A percentile compares a stretch with the other conserved stretches of the same genome.
Evolutionary conservation across 2,113 vertebrate genomes (phyloP).

Genomic region (Synodontis membranacea): DNA sequence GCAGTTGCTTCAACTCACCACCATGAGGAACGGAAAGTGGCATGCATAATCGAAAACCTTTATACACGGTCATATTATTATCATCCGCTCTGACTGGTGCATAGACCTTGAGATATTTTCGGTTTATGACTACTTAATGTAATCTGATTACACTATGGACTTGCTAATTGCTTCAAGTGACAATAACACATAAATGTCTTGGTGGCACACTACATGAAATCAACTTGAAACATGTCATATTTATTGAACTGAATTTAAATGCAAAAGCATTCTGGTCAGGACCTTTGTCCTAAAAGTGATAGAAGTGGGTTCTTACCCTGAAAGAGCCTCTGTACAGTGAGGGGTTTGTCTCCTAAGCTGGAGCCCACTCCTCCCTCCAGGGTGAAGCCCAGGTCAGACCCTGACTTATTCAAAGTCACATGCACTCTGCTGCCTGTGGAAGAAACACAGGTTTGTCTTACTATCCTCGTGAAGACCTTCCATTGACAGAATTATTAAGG

Average conservation of each 20-base stretch:
- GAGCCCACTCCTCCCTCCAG: constrained; percentile 74
- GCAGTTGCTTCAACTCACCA: background rate
- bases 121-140: background rate
- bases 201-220: background rate
- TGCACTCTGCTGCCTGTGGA: constrained; percentile 59
- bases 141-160: background rate
- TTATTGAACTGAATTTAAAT: background rate
- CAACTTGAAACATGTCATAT: background rate
- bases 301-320: constrained; percentile 63
- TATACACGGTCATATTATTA: background rate
- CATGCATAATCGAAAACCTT: background rate
- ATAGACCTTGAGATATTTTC: background rate
- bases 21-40: background rate
- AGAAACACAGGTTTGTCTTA: background rate
- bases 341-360: constrained; percentile 68
- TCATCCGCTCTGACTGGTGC: background rate
- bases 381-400: constrained; percentile 75
- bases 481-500: background rate
- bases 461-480: background rate
- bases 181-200: background rate
- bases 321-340: constrained; percentile 76
- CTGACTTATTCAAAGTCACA: constrained; percentile 69
- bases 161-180: background rate
- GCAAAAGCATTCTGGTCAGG: background rate
- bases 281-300: background rate